Conservation (phyloP, 2,888 invertebrate genomes). For the Agrochola circellaris region DNA sequence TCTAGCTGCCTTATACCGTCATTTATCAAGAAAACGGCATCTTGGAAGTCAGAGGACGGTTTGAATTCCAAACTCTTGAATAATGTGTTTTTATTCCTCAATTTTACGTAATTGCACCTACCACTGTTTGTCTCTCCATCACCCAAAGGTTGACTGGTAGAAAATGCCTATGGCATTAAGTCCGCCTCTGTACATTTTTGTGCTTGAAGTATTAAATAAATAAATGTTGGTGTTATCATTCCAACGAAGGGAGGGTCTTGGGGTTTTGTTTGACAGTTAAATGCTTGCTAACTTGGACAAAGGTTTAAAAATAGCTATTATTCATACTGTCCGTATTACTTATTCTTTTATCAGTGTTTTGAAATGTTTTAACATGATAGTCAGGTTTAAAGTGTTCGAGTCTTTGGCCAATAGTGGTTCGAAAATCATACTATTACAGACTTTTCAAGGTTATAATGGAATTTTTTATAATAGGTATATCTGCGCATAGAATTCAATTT, state of each 20-base stretch:
- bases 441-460: not conserved
- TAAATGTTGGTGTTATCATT: slow-evolving; percentile 37
- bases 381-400: not conserved
- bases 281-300: not conserved
- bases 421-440: too few species aligned
- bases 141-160: too few species aligned
- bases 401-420: too few species aligned
- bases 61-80: slow-evolving; percentile 27
- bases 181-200: too few species aligned
- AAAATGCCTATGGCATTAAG: too few species aligned
- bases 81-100: too few species aligned
- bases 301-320: not conserved
- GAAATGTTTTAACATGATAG: not conserved
- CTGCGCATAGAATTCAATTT: not conserved
- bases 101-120: too few species aligned
- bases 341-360: not conserved
- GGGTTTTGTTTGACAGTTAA: not conserved
- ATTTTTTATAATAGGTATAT: not conserved
- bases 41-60: slow-evolving; percentile 19
- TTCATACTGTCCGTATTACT: not conserved
- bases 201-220: too few species aligned
- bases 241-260: not conserved
- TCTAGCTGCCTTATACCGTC: not conserved
- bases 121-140: too few species aligned
- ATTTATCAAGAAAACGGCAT: slow-evolving; percentile 45